Base-by-base conservation (phyloP, 2,797 vertebrate genomes). In the Peromyscus nudipes region DNA sequence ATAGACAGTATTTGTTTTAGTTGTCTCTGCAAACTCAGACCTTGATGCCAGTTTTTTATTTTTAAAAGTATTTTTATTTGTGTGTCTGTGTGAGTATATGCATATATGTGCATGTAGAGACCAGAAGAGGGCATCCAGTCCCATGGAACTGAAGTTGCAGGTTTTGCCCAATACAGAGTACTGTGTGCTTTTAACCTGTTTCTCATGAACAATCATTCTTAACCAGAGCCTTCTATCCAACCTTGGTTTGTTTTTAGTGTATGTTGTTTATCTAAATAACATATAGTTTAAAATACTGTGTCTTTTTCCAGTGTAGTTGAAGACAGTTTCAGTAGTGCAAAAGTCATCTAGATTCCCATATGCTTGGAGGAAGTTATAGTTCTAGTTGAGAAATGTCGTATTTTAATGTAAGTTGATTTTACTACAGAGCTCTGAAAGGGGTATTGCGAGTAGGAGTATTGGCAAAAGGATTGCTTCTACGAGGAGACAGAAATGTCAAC, bases 391-490 rank as follows among this genome's bases (percentile, higher is more conserved):
- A 89, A 96, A 46, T 96, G 16, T n/a, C 67, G 43, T 94, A 79
- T 97, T 98, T 71, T 93, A 97, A 97, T 96, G 95, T 95, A 65
- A 96, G 83, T 97, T 97, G 29, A 91, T 95, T 97, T 96, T 43
- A 76, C 89, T 86, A 75, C 98, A 99, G 99, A 98, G 99, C 99
- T 96, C 98, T 99, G 98, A 99, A 99, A 98, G 99, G 99, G 82
- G 99, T 99, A 88, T 99, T 99, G 98, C 99, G 99, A 96, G 99
- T 99, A 1, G 99, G 99, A 16, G 99, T 99, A 92, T 98, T 99
- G 98, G 99, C 99, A 89, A 99, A 99, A 99, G 99, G 99, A 77
- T 98, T 99, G 95, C 99, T 99, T 4, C 99, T 99, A n/a, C 99
- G 99, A 65, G 99, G 99, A 95, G 99, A 99, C 96, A 99, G 99